Conservation (phyloP, 1,140 invertebrate genomes). For the Aphaenogaster floridana region DNA sequence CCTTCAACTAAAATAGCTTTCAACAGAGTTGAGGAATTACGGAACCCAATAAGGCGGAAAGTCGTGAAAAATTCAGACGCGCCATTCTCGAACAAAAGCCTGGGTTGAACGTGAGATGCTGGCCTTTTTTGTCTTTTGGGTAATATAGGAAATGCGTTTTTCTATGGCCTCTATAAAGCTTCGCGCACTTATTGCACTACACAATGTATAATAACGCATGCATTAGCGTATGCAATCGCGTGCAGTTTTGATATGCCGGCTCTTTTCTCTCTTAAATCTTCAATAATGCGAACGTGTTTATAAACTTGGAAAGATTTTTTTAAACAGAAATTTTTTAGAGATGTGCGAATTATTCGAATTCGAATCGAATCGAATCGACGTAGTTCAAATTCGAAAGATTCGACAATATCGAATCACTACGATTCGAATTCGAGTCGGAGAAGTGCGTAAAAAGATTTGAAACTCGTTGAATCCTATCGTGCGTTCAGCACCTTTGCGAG, state of each 20-base stretch:
- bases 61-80: slow-evolving; percentile 44
- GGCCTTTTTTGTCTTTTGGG: not conserved
- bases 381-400: no score
- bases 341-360: no score
- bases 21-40: slow-evolving; percentile 13
- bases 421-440: no score
- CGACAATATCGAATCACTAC: no score
- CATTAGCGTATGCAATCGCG: slow-evolving; percentile 11
- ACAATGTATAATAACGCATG: not conserved
- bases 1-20: slow-evolving; percentile 35
- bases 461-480: no score
- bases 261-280: not conserved
- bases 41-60: slow-evolving; percentile 34
- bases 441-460: no score
- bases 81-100: slow-evolving; percentile 25
- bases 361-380: no score
- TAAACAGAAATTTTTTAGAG: not conserved
- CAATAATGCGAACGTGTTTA: not conserved
- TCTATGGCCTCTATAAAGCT: not conserved
- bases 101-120: not conserved
- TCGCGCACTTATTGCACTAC: not conserved
- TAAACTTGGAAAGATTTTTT: not conserved
- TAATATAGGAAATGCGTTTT: not conserved
- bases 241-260: not conserved
- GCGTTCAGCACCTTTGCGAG: no score